These are phyloP conservation scores for Dinoponera quadriceps DNA, from an alignment of 1,140 invertebrate species.

Conservation along the genomic window DNA sequence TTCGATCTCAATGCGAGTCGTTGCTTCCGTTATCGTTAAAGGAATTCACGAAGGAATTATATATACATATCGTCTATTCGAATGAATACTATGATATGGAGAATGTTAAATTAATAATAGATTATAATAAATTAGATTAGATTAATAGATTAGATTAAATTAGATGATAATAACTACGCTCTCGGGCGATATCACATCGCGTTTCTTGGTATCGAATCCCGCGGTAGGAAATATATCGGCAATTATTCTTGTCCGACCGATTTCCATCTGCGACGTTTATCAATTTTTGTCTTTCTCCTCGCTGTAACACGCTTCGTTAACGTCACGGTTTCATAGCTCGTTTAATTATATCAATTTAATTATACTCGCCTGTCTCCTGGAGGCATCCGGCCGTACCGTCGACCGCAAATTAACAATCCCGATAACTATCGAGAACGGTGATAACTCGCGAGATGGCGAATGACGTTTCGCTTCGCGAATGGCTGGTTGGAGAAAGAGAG, in stretches of 20 bases:
- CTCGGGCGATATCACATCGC: not conserved
- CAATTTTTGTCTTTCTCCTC: not conserved
- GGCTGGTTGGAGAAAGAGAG: no score
- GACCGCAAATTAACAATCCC: constrained; percentile 4
- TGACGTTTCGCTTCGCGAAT: not conserved
- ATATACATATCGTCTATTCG: no score
- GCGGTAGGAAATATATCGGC: not conserved
- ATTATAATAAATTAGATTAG: no score
- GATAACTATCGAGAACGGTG: not conserved
- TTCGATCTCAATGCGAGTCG: no score
- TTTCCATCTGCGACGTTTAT: not conserved
- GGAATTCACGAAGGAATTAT: no score
- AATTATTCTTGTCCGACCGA: constrained; percentile 18
- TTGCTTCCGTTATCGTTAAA: no score
- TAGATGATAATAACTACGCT: no score
- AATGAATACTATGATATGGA: no score
- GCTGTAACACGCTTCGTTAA: constrained; percentile 7
- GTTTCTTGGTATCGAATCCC: not conserved
- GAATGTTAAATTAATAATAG: no score
- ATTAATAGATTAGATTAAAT: no score
- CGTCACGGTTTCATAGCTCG: not conserved
- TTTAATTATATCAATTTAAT: constrained; percentile 34
- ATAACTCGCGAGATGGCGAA: not conserved
- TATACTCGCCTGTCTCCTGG: not conserved
- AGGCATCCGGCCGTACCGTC: not conserved